Evolutionary conservation across 2,888 invertebrate species (phyloP).

Genomic region (Cerastoderma edule): DNA sequence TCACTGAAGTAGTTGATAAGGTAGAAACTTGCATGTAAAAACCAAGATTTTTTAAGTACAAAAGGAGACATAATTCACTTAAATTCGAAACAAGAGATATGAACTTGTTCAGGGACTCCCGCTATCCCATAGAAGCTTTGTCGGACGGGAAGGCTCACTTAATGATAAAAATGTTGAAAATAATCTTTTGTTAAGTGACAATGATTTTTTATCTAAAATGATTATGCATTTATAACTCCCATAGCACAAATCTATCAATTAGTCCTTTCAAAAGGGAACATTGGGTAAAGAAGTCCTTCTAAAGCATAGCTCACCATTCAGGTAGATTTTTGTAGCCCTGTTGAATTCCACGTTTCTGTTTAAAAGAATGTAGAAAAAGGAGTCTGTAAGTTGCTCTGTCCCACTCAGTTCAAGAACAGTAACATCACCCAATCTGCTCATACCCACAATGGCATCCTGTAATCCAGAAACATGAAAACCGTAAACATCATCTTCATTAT

Average conservation of each 20-base stretch:
- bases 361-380: conserved; percentile 60
- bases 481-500: background rate
- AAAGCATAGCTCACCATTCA: conserved; percentile 47
- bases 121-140: too few species aligned
- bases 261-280: background rate
- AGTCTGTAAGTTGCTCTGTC: conserved; percentile 73
- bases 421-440: conserved; percentile 29
- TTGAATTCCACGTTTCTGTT: conserved; percentile 37
- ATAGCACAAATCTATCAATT: background rate
- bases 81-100: too few species aligned
- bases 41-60: too few species aligned
- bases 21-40: too few species aligned
- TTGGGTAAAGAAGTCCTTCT: background rate
- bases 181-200: background rate
- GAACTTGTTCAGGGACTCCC: too few species aligned
- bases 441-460: background rate
- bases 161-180: background rate
- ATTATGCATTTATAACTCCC: too few species aligned
- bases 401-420: conserved; percentile 67
- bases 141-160: too few species aligned
- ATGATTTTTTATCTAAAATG: too few species aligned
- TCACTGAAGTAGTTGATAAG: too few species aligned
- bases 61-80: too few species aligned
- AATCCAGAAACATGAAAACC: background rate
- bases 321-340: conserved; percentile 26